phyloP scores from a whole-genome alignment of 2,888 invertebrate genomes.

The Drosophila infuscata region DNA sequence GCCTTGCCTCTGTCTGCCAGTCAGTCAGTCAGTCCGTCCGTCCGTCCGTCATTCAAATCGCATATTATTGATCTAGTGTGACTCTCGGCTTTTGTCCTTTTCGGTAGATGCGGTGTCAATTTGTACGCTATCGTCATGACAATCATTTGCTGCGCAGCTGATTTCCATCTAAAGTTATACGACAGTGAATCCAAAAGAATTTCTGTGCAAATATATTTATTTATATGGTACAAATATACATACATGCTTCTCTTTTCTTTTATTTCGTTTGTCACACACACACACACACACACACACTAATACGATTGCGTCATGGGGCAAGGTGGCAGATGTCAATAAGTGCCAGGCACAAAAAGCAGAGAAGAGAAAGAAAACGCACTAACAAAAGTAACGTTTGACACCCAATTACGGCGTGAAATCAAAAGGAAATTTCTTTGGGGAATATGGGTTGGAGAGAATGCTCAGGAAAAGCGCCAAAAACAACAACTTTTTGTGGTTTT shows the following conservation, averaged over 20 bases:
- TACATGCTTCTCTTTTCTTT: slow-evolving; percentile 9
- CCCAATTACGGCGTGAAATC: slow-evolving; percentile 79
- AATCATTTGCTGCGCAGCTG: slow-evolving; percentile 67
- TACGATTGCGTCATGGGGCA: slow-evolving; percentile 26
- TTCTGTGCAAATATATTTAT: slow-evolving; percentile 35
- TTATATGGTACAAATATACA: slow-evolving; percentile 17
- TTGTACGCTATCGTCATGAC: slow-evolving; percentile 73
- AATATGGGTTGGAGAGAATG: slow-evolving; percentile 32
- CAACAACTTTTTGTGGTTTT: slow-evolving; percentile 7
- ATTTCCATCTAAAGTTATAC: slow-evolving; percentile 70
- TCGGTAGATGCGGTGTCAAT: slow-evolving; percentile 51
- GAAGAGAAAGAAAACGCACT: slow-evolving; percentile 52
- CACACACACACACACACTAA: slow-evolving; percentile 5
- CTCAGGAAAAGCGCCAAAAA: slow-evolving; percentile 7
- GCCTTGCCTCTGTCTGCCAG: slow-evolving; percentile 28
- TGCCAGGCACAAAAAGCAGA: slow-evolving; percentile 56
- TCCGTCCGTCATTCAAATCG: slow-evolving; percentile 64
- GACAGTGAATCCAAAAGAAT: slow-evolving; percentile 38
- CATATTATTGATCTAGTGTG: slow-evolving; percentile 74
- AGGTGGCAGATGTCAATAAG: slow-evolving; percentile 78
- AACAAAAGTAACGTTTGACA: slow-evolving; percentile 78
- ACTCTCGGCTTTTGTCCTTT: slow-evolving; percentile 38
- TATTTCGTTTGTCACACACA: slow-evolving; percentile 9
- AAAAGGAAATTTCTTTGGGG: slow-evolving; percentile 73
- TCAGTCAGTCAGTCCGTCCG: slow-evolving; percentile 6